Conservation (phyloP, 2,797 vertebrate species). For the Numenius phaeopus region DNA sequence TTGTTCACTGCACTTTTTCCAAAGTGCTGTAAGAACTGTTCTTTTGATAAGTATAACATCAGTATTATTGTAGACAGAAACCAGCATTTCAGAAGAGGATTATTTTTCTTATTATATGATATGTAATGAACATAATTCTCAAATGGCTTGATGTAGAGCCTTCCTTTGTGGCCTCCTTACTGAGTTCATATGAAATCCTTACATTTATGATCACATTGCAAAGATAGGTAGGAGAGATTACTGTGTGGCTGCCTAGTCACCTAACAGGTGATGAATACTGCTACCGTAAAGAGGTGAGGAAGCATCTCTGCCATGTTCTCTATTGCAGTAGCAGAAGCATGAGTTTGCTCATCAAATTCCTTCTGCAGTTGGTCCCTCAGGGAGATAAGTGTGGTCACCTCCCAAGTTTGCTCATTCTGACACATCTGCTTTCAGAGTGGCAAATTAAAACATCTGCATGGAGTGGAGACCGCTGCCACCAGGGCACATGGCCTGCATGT, state of each 20-base stretch:
- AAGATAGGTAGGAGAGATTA: background rate
- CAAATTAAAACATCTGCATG: conserved; percentile 60
- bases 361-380: background rate
- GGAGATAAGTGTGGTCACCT: conserved; percentile 41
- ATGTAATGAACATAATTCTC: background rate
- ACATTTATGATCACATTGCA: background rate
- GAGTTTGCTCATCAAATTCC: background rate
- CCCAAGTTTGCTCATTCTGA: conserved; percentile 38
- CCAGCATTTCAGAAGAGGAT: background rate
- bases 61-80: background rate
- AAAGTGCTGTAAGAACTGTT: background rate
- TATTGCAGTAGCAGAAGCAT: background rate
- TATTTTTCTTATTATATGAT: background rate
- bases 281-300: background rate
- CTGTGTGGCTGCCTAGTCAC: background rate
- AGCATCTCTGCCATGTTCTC: background rate
- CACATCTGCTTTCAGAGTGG: conserved; percentile 66
- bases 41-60: background rate
- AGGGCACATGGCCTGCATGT: conserved; percentile 55
- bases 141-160: background rate
- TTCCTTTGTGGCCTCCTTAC: background rate
- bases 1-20: background rate
- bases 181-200: background rate
- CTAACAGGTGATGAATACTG: background rate
- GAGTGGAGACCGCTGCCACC: conserved; percentile 40